Evolutionary conservation across 1,140 invertebrate species (phyloP).

Genomic region (Microplitis mediator): DNA sequence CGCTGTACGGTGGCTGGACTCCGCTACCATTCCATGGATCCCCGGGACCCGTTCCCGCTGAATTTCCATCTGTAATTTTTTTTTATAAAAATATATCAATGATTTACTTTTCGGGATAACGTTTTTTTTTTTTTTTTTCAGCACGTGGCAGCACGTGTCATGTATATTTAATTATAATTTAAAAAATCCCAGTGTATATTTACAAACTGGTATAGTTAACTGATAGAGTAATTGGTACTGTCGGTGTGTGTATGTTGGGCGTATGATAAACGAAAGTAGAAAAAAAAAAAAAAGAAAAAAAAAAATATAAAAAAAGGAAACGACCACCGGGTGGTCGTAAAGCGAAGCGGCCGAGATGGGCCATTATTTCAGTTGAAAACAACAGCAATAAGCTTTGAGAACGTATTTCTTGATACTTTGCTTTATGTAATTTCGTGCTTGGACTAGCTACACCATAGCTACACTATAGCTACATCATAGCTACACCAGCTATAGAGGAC

Average conservation of each 20-base stretch:
- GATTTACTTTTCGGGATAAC: background rate
- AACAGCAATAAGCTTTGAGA: conserved; percentile 53
- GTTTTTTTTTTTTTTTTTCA: background rate
- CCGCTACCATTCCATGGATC: conserved; percentile 58
- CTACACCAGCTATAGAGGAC: too few relatives aligned
- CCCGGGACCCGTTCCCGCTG: conserved; percentile 56
- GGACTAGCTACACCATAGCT: conserved; percentile 19
- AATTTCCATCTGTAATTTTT: conserved; percentile 58
- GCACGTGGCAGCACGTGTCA: too few relatives aligned
- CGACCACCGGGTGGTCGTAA: background rate
- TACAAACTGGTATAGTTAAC: background rate
- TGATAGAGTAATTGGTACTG: too few relatives aligned
- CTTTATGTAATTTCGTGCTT: conserved; percentile 48
- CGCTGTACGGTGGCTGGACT: conserved; percentile 59
- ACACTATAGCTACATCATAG: too few relatives aligned
- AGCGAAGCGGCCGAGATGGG: conserved; percentile 4
- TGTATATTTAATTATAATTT: background rate
- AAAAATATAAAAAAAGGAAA: background rate
- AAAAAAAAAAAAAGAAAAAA: background rate
- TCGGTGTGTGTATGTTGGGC: background rate
- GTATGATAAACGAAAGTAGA: conserved; percentile 14
- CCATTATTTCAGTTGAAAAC: conserved; percentile 55
- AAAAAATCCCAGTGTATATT: background rate
- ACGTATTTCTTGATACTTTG: conserved; percentile 55
- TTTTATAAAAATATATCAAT: background rate